Evolutionary conservation across 2,888 invertebrate genomes (phyloP).

Genomic region (Corbicula japonica): DNA sequence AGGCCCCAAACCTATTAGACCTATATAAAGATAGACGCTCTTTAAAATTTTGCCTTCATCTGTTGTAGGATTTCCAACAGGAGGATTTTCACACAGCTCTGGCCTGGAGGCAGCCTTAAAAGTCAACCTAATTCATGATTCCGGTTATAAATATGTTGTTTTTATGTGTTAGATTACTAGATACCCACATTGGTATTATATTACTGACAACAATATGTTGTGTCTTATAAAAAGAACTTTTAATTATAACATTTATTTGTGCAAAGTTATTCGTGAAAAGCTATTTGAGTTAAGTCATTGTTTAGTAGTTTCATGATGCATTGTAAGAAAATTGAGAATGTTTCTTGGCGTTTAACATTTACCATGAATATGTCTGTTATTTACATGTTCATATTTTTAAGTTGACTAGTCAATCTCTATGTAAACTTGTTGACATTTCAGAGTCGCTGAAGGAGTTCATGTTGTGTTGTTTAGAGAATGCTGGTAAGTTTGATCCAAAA

Average conservation of each 20-base stretch:
- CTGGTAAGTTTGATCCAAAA: conserved; percentile 50
- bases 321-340: too few relatives aligned
- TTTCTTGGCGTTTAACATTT: background rate
- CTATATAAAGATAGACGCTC: too few relatives aligned
- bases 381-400: background rate
- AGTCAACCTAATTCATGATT: conserved; percentile 45
- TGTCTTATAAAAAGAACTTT: too few relatives aligned
- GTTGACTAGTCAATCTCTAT: background rate
- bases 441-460: conserved; percentile 63
- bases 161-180: too few relatives aligned
- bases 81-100: conserved; percentile 78
- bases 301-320: too few relatives aligned
- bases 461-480: conserved; percentile 65
- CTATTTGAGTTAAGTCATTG: too few relatives aligned
- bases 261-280: background rate
- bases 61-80: conserved; percentile 76
- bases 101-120: conserved; percentile 76
- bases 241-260: too few relatives aligned
- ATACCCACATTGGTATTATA: too few relatives aligned
- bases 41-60: too few relatives aligned
- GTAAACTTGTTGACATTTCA: conserved; percentile 51
- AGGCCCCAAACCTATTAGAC: too few relatives aligned
- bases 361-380: background rate
- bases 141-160: too few relatives aligned
- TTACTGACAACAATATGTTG: too few relatives aligned